These are phyloP conservation scores for Amblyjoppa fuscipennis DNA, from an alignment of 2,888 invertebrate genomes.

Conservation along the genomic window DNA sequence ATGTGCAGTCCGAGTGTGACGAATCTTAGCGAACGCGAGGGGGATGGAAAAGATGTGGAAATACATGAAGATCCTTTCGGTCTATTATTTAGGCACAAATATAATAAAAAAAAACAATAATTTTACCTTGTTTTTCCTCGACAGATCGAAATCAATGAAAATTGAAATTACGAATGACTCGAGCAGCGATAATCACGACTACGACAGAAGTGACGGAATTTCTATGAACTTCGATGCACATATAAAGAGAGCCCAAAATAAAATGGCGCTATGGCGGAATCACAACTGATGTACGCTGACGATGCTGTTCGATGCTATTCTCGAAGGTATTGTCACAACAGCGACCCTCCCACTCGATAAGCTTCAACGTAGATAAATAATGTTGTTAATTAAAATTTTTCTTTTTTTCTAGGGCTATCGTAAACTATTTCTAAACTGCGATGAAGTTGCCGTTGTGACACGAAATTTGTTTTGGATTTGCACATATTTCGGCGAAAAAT, in stretches of 20 bases:
- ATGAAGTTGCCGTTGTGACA: slow-evolving; percentile 5
- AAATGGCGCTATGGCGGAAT: slow-evolving; percentile 26
- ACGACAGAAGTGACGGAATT: slow-evolving; percentile 21
- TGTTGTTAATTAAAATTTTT: slow-evolving; percentile 3
- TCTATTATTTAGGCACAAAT: background rate
- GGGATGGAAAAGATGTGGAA: background rate
- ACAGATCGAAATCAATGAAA: slow-evolving; percentile 59
- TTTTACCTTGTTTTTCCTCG: slow-evolving; percentile 59
- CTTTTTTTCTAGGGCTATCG: slow-evolving; percentile 12
- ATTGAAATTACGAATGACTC: slow-evolving; percentile 63
- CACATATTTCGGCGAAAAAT: slow-evolving; percentile 19
- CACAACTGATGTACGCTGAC: slow-evolving; percentile 30
- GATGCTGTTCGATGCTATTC: slow-evolving; percentile 27
- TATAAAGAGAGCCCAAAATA: background rate
- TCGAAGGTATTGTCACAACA: slow-evolving; percentile 15
- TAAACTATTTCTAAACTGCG: slow-evolving; percentile 8
- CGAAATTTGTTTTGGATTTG: slow-evolving; percentile 15
- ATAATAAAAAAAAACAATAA: background rate
- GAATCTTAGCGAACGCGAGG: slow-evolving; percentile 29
- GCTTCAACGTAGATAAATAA: background rate
- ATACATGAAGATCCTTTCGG: background rate
- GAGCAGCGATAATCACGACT: slow-evolving; percentile 18
- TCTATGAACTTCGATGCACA: background rate
- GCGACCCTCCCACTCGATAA: background rate
- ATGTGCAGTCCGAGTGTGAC: slow-evolving; percentile 27